Percentiles rank a stretch among this genome's conserved stretches.
phyloP scores from a whole-genome alignment of 2,888 invertebrate species.

The Leucozona laternaria region DNA sequence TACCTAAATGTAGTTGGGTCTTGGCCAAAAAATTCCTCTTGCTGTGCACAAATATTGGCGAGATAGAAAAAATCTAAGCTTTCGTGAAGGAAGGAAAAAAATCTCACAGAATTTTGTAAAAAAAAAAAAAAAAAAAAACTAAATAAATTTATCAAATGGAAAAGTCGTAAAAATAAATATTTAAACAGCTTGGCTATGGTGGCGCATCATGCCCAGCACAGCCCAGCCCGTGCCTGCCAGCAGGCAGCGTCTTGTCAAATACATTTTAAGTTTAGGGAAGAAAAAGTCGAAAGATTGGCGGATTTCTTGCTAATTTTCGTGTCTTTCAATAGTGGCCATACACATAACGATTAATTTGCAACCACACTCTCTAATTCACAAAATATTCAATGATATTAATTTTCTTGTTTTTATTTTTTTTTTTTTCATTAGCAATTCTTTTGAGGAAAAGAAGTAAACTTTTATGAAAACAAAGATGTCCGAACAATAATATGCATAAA shows the following conservation, averaged over 20 bases:
- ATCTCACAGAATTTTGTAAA: neutral
- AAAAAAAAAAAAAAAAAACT: slow-evolving; percentile 1
- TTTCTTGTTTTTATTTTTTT: neutral
- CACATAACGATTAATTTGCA: slow-evolving; percentile 42
- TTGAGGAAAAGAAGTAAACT: neutral
- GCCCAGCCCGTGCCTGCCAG: too few relatives aligned
- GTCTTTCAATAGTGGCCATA: slow-evolving; percentile 27
- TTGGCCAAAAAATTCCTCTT: slow-evolving; percentile 31
- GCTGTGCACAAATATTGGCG: neutral
- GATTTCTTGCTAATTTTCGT: slow-evolving; percentile 37
- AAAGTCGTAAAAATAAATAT: slow-evolving; percentile 29
- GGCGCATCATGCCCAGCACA: neutral
- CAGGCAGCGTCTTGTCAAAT: slow-evolving; percentile 17
- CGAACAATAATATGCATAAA: slow-evolving; percentile 8
- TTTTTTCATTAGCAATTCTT: neutral
- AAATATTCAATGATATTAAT: neutral
- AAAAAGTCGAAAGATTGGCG: slow-evolving; percentile 3
- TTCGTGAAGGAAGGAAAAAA: neutral
- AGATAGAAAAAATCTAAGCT: slow-evolving; percentile 20
- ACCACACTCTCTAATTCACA: slow-evolving; percentile 8
- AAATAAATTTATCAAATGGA: slow-evolving; percentile 36
- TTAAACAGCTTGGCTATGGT: slow-evolving; percentile 22
- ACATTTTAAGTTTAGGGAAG: slow-evolving; percentile 9
- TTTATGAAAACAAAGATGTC: neutral
- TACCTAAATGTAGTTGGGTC: slow-evolving; percentile 20